Percentiles rank a stretch among this genome's conserved stretches.
Evolutionary conservation across 1,140 invertebrate species (phyloP).

Genomic region (Ostrea denselamellosa): DNA sequence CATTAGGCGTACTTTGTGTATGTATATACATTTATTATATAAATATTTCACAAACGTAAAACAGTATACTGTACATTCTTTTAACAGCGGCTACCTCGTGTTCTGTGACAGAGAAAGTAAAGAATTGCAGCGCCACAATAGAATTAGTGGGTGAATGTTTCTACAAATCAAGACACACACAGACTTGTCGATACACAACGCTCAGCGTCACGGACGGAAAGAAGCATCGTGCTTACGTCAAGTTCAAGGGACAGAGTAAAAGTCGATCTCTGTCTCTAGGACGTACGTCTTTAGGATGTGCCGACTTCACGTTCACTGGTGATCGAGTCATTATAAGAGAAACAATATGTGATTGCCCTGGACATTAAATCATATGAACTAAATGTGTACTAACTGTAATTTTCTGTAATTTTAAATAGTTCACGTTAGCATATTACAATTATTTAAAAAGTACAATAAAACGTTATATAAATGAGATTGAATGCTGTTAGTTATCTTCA

Average conservation of each 20-base stretch:
- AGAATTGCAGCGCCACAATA: slow-evolving; percentile 43
- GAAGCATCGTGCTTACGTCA: slow-evolving; percentile 9
- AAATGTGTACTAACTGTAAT: background rate
- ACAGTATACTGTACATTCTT: background rate
- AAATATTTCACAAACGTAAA: background rate
- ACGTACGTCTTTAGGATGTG: background rate
- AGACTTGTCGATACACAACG: slow-evolving; percentile 43
- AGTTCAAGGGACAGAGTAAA: background rate
- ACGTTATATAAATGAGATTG: too few species aligned
- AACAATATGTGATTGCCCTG: slow-evolving; percentile 46
- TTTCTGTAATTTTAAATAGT: background rate
- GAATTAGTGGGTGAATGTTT: slow-evolving; percentile 47
- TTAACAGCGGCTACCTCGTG: slow-evolving; percentile 29
- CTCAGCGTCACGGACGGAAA: background rate
- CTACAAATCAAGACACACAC: slow-evolving; percentile 48
- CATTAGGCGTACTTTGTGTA: too few species aligned
- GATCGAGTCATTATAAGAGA: slow-evolving; percentile 22
- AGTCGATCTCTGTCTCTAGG: background rate
- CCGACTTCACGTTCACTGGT: background rate
- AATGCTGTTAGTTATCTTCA: too few species aligned
- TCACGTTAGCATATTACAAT: too few species aligned
- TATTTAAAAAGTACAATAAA: background rate
- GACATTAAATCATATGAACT: background rate
- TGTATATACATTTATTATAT: background rate
- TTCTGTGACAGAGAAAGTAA: slow-evolving; percentile 8